Percentiles rank a stretch among this genome's conserved stretches.
Conservation (phyloP, 2,888 invertebrate genomes). For the Agonopterix heracliana region DNA sequence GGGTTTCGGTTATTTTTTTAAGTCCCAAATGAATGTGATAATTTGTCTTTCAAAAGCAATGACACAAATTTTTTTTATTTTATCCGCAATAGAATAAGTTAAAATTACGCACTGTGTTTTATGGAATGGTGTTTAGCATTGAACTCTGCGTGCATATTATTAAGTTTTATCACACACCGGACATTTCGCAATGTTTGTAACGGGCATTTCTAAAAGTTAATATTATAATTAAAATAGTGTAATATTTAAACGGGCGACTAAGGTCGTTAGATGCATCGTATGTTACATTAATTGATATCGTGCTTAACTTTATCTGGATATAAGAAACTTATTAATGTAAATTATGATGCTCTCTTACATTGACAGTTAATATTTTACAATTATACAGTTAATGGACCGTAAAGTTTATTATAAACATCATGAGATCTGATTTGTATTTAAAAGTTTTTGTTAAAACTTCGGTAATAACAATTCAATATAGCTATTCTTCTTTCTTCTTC, state of each 20-base stretch:
- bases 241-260: constrained; percentile 7
- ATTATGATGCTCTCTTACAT: not conserved
- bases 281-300: not conserved
- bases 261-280: constrained; percentile 12
- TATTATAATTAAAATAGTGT: constrained; percentile 9
- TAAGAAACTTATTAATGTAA: not conserved
- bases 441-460: too few relatives aligned
- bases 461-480: too few relatives aligned
- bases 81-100: not conserved
- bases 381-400: too few relatives aligned
- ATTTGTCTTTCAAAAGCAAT: too few relatives aligned
- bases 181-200: constrained; percentile 12
- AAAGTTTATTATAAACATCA: too few relatives aligned
- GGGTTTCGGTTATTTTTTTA: too few relatives aligned
- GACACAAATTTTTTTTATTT: too few relatives aligned
- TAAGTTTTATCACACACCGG: constrained; percentile 8
- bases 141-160: constrained; percentile 19
- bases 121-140: constrained; percentile 20
- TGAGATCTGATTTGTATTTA: too few relatives aligned
- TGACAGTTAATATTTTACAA: not conserved
- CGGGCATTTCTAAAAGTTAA: constrained; percentile 4
- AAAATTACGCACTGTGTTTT: constrained; percentile 13
- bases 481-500: too few relatives aligned
- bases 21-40: too few relatives aligned
- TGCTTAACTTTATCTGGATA: not conserved